Base-by-base conservation (phyloP, 2,113 vertebrate genomes). In the Dicentrarchus labrax region DNA sequence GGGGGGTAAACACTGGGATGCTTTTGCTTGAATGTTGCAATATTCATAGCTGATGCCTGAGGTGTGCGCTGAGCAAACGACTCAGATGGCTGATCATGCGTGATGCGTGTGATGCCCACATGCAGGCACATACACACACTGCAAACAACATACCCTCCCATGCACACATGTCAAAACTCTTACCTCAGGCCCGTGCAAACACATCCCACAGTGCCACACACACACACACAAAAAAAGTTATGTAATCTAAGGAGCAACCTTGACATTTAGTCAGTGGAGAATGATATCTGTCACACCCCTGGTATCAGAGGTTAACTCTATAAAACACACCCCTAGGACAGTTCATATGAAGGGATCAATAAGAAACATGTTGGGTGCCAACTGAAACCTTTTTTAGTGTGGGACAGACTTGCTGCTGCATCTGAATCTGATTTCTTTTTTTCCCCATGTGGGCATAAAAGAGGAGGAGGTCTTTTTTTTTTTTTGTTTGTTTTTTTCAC, bases 261-360 rank as follows among this genome's bases (percentile, higher is more conserved):
- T 91, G 91, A 89, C 87, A 86, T 91, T 85, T 88, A 72, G 77
- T 84, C 77, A 62, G 73, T 86, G 88, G 88, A 73, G 85, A 89
- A 80, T 86, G 72, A 84, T 77, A 85, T 83, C 69, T 80, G 89
- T 80, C 83, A 86, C 78, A 53, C 15, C 39, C 45, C 39, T 16
- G 76, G 70, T 70, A 78, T 87, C 83, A 77, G 75, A 86, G 89
- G 86, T 90, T 78, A 89, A 88, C 73, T n/a, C 68, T 41, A 50
- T 24, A 36, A 45, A 80, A 78, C 65, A 47, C 68, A 60, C 47
- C 77, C 50, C 7, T 3, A n/a, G 80, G 76, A 69, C 51, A 45
- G 30, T 57, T 62, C 17, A 36, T 17, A 9, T 13, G 17, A 19
- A 5, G 22, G 17, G 41, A 53, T 21, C 53, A 30, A 22, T 38